Base-by-base conservation (phyloP, 2,113 vertebrate genomes). In the Paracanthobrama guichenoti region DNA sequence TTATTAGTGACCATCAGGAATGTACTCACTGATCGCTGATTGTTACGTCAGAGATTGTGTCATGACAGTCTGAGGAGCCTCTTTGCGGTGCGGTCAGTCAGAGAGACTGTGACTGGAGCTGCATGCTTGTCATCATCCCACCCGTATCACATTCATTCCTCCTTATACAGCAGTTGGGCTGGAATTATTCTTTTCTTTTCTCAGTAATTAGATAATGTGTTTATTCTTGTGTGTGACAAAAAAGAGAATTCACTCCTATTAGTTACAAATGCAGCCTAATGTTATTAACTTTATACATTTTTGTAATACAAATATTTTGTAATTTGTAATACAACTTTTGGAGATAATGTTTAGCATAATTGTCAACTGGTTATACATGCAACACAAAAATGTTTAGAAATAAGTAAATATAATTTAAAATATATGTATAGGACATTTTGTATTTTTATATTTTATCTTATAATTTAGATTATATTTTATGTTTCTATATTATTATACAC, bases 21-120 rank as follows among this genome's bases (percentile, higher is more conserved):
- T 42, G 18, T 75, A 81, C 46, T 73, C 44, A 77, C n/a, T 35
- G 42, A 6, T 59, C 71, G 57, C 31, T 53, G 35, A 39, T 18
- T 72, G 35, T 24, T 10, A 31, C 24, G n/a, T 55, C 26, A n/a
- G 31, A 26, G 80, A 50, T 48, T n/a, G 26, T 16, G 28, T 31
- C 14, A 31, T 42, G 67, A n/a, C 20, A 42, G 67, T 55, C 20
- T 46, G 50, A 83, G 62, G 31, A 20, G 55, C 53, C 53, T 55
- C 18, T 71, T 26, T 39, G 4, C 16, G 76, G 35, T 76, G 69
- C 75, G 53, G 55, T 72, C 44, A 46, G 44, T 77, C 67, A 67
- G 83, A 66, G 14, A 64, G 57, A 82, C 72, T 72, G 57, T 73
- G 60, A 84, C 73, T 81, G 66, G 39, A 18, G 26, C 60, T 62